Evolutionary conservation across 1,140 invertebrate genomes (phyloP).

Genomic region (Euschistus heros): DNA sequence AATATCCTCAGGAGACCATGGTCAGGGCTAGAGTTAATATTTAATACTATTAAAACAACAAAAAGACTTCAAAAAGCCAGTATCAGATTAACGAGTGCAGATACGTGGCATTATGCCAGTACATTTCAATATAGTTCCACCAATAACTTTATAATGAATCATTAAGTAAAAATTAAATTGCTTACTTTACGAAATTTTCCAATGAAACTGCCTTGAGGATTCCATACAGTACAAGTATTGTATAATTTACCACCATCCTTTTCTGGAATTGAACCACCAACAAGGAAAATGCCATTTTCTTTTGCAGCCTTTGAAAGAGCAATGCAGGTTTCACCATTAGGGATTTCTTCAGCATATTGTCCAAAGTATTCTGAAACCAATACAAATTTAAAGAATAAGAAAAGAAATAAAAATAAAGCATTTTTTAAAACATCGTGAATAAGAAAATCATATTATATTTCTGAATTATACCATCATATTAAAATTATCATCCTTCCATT

Average conservation of each 20-base stretch:
- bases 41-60: too few species aligned
- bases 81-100: too few species aligned
- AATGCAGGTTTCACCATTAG: slow-evolving; percentile 57
- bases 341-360: slow-evolving; percentile 77
- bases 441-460: too few species aligned
- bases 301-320: slow-evolving; percentile 64
- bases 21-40: too few species aligned
- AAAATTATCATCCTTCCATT: too few species aligned
- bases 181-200: slow-evolving; percentile 59
- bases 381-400: neutral
- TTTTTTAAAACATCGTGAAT: too few species aligned
- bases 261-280: slow-evolving; percentile 88
- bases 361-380: slow-evolving; percentile 54
- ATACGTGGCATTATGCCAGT: too few species aligned
- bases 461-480: too few species aligned
- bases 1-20: too few species aligned
- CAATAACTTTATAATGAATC: neutral
- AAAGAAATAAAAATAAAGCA: too few species aligned
- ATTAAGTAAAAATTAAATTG: neutral
- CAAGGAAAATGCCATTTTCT: slow-evolving; percentile 65
- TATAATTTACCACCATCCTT: slow-evolving; percentile 56
- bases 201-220: slow-evolving; percentile 61
- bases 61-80: too few species aligned
- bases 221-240: slow-evolving; percentile 87
- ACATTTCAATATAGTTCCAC: too few species aligned